phyloP scores from a whole-genome alignment of 2,888 invertebrate genomes.

The Sussaba pulchella region DNA sequence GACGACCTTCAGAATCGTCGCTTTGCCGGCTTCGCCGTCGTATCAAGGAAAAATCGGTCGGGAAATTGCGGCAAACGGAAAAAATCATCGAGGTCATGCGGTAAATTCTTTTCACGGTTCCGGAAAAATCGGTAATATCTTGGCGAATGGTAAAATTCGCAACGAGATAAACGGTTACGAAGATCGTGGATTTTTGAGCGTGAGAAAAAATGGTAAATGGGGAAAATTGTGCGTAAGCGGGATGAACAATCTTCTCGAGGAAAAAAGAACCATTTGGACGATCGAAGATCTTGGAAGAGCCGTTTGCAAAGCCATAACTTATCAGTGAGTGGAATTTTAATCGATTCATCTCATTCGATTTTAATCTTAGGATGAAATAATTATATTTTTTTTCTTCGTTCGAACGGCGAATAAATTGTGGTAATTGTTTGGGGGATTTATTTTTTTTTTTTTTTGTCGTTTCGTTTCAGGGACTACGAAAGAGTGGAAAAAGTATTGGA shows the following conservation, averaged over 20 bases:
- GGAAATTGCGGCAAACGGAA: constrained; percentile 68
- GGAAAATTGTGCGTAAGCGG: constrained; percentile 91
- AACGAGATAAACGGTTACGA: constrained; percentile 80
- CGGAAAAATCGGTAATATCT: constrained; percentile 63
- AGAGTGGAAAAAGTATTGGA: constrained; percentile 82
- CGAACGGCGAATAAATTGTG: too few relatives aligned
- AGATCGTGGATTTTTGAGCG: constrained; percentile 88
- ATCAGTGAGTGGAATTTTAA: constrained; percentile 87
- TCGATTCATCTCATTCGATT: neutral
- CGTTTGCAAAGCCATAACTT: constrained; percentile 91
- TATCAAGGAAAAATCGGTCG: constrained; percentile 43
- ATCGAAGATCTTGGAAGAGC: constrained; percentile 90
- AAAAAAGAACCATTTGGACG: constrained; percentile 87
- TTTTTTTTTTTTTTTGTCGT: neutral
- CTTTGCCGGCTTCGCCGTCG: constrained; percentile 34
- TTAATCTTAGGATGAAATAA: neutral
- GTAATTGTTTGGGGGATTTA: too few relatives aligned
- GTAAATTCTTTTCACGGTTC: constrained; percentile 68
- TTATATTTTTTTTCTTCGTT: neutral
- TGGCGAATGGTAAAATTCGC: constrained; percentile 58
- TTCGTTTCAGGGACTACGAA: constrained; percentile 82
- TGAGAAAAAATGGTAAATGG: constrained; percentile 91
- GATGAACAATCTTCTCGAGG: constrained; percentile 87
- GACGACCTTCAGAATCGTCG: constrained; percentile 73
- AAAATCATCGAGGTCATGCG: constrained; percentile 51